Percentiles rank a stretch among this genome's conserved stretches.
These are phyloP conservation scores for Brachynemurus nebulosus DNA, from an alignment of 2,888 invertebrate species.

Conservation along the genomic window DNA sequence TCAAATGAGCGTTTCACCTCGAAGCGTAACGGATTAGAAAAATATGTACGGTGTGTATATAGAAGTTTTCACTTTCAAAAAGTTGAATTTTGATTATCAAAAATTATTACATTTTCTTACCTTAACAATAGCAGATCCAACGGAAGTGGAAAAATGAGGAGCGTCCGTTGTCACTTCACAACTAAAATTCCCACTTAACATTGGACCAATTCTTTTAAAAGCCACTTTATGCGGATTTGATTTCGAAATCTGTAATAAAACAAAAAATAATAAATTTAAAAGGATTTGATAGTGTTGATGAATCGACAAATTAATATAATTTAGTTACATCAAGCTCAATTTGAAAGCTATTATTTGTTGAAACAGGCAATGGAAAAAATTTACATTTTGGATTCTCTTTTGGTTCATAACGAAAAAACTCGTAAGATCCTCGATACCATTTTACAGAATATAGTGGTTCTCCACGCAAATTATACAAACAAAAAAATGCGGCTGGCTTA, in stretches of 20 bases:
- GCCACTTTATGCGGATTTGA: slow-evolving; percentile 64
- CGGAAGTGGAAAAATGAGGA: slow-evolving; percentile 52
- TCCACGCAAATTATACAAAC: slow-evolving; percentile 30
- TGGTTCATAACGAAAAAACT: slow-evolving; percentile 64
- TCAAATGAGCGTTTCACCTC: too few species aligned
- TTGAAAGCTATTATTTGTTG: too few species aligned
- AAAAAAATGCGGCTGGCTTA: slow-evolving; percentile 30
- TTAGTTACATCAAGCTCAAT: too few species aligned
- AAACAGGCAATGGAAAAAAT: background rate
- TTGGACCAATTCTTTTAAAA: slow-evolving; percentile 52
- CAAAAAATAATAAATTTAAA: background rate
- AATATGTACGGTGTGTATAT: too few species aligned
- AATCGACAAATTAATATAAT: too few species aligned
- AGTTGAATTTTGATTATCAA: too few species aligned
- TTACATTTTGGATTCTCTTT: slow-evolving; percentile 41
- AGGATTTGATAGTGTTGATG: too few species aligned
- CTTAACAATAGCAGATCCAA: slow-evolving; percentile 32
- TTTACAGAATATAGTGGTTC: slow-evolving; percentile 59
- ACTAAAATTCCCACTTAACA: slow-evolving; percentile 60
- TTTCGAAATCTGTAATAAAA: background rate
- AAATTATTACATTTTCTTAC: too few species aligned
- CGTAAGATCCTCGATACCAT: slow-evolving; percentile 59
- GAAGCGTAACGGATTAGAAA: too few species aligned
- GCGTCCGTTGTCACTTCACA: slow-evolving; percentile 68
- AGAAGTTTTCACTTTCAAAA: too few species aligned